These are phyloP conservation scores for Aphelinus certus DNA, from an alignment of 1,140 invertebrate genomes.

Conservation along the genomic window DNA sequence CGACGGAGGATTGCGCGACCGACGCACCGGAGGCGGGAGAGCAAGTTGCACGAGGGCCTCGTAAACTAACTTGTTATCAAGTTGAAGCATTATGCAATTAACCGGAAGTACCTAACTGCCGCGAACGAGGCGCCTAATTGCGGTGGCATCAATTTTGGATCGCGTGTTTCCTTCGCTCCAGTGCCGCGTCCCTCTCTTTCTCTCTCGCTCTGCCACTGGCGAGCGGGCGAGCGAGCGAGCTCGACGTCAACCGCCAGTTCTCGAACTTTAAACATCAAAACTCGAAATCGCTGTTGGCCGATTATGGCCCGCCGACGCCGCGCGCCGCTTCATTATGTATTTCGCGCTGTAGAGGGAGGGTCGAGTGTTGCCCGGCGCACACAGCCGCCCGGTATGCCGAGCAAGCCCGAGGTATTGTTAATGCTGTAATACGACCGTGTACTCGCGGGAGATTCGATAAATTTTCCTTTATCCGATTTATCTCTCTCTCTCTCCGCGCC, in stretches of 20 bases:
- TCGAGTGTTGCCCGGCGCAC: too few species aligned
- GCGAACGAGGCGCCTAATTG: constrained; percentile 41
- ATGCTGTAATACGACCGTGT: too few species aligned
- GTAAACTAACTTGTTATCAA: constrained; percentile 46
- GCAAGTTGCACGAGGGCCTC: constrained; percentile 28
- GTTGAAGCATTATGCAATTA: constrained; percentile 46
- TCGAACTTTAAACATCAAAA: constrained; percentile 31
- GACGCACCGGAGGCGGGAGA: background rate
- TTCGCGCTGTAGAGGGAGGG: background rate
- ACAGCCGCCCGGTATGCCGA: too few species aligned
- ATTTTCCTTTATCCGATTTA: constrained; percentile 19
- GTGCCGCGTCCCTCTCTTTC: background rate
- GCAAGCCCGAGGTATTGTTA: too few species aligned
- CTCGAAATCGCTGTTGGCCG: constrained; percentile 18
- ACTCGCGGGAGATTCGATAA: background rate
- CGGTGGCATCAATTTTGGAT: constrained; percentile 42
- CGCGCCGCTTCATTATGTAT: constrained; percentile 15
- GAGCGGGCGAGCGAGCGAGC: too few species aligned
- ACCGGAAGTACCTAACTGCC: constrained; percentile 42
- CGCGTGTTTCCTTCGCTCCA: background rate
- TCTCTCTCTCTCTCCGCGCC: too few species aligned
- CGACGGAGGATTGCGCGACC: background rate
- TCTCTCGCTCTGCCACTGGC: background rate
- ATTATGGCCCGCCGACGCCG: background rate
- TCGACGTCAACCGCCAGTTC: background rate